Conservation (phyloP, 2,888 invertebrate genomes). For the Acronicta psi region DNA sequence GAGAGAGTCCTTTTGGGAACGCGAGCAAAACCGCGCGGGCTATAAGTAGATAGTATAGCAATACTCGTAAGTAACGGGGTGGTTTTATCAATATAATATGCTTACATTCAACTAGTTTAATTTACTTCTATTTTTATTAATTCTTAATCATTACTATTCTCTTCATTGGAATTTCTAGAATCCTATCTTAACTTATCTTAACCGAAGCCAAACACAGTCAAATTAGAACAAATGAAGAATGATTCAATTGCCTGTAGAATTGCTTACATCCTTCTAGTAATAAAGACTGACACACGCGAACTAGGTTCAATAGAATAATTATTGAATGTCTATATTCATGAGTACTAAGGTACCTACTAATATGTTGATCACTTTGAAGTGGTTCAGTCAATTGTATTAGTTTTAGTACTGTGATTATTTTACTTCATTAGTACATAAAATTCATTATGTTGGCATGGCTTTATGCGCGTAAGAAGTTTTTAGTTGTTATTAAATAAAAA, state of each 20-base stretch:
- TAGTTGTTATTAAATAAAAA: neutral
- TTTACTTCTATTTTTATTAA: no score
- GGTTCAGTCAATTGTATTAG: conserved; percentile 15
- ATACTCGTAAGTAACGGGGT: no score
- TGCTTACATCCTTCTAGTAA: conserved; percentile 75
- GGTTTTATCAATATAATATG: no score
- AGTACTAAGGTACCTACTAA: conserved; percentile 2
- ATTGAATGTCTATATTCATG: conserved; percentile 34
- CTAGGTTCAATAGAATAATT: conserved; percentile 62
- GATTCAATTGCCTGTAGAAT: conserved; percentile 74
- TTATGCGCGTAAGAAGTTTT: neutral
- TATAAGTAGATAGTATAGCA: no score
- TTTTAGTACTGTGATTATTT: neutral
- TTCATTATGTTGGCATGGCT: no score
- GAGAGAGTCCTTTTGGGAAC: no score
- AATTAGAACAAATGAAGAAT: conserved; percentile 64
- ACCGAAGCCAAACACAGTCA: conserved; percentile 52
- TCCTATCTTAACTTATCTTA: conserved; percentile 27
- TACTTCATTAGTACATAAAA: no score
- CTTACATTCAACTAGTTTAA: no score
- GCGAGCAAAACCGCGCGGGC: no score
- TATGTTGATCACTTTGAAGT: conserved; percentile 11
- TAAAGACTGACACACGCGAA: conserved; percentile 70
- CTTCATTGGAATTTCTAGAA: conserved; percentile 8
- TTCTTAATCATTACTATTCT: neutral